Conservation (phyloP, 2,113 vertebrate genomes). For the Datnioides undecimradiatus region DNA sequence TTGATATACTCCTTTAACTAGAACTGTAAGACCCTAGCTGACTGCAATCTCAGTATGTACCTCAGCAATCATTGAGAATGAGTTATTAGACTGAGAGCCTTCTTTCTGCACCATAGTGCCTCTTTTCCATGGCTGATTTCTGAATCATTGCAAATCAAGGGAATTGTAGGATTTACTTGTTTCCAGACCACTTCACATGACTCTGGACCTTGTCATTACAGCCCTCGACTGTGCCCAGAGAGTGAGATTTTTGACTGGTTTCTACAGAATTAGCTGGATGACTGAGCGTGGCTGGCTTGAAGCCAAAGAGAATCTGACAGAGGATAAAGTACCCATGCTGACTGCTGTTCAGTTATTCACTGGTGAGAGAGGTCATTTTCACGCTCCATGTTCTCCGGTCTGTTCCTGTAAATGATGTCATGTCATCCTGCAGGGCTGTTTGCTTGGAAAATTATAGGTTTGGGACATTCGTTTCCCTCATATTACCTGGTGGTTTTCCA, state of each 20-base stretch:
- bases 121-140: slow-evolving; percentile 57
- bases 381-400: slow-evolving; percentile 15
- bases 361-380: slow-evolving; percentile 38
- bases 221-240: slow-evolving; percentile 20
- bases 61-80: slow-evolving; percentile 49
- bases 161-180: slow-evolving; percentile 21
- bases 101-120: slow-evolving; percentile 75
- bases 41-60: slow-evolving; percentile 55
- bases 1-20: slow-evolving; percentile 6
- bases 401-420: slow-evolving; percentile 11
- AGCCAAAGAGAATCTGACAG: slow-evolving; percentile 42
- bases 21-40: slow-evolving; percentile 41
- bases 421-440: slow-evolving; percentile 23
- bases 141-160: slow-evolving; percentile 30
- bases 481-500: not conserved
- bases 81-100: slow-evolving; percentile 51
- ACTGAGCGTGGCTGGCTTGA: slow-evolving; percentile 27
- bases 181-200: slow-evolving; percentile 32
- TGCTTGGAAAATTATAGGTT: not conserved
- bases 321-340: slow-evolving; percentile 20
- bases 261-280: slow-evolving; percentile 53
- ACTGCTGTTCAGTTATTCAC: slow-evolving; percentile 35
- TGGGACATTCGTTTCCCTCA: slow-evolving; percentile 12
- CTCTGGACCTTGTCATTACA: slow-evolving; percentile 44
- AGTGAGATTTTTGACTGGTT: slow-evolving; percentile 27